Conservation (phyloP, 2,797 vertebrate species). For the Leuciscus waleckii region DNA sequence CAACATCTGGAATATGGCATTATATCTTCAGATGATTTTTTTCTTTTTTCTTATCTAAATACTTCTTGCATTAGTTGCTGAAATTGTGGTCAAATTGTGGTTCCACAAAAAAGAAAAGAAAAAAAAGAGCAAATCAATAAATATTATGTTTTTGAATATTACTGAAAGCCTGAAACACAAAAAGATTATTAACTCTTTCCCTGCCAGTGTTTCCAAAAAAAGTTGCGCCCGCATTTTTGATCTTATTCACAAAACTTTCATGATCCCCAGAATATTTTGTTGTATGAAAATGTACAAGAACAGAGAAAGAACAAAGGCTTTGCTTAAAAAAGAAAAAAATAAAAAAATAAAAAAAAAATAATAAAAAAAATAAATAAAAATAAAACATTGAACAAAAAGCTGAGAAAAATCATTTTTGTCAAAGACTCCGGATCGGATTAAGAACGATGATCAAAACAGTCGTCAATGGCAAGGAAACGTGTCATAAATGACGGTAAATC, state of each 20-base stretch:
- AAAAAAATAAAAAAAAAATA: too few species aligned
- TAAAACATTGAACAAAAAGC: too few species aligned
- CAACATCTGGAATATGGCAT: too few species aligned
- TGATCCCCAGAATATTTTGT: background rate
- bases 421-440: too few species aligned
- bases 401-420: too few species aligned
- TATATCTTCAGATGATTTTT: background rate
- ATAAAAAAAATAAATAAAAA: too few species aligned
- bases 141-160: background rate
- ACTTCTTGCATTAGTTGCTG: background rate
- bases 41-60: too few species aligned
- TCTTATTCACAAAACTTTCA: background rate
- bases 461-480: too few species aligned
- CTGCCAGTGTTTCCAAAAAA: background rate
- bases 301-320: too few species aligned
- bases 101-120: too few species aligned
- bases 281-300: background rate
- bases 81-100: background rate
- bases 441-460: too few species aligned
- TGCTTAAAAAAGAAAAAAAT: too few species aligned
- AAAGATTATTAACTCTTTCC: background rate
- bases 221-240: accelerated
- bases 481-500: background rate
- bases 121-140: background rate
- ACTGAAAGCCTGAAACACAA: background rate